Conservation (phyloP, 2,797 vertebrate species). For the Anabacerthia variegaticeps region DNA sequence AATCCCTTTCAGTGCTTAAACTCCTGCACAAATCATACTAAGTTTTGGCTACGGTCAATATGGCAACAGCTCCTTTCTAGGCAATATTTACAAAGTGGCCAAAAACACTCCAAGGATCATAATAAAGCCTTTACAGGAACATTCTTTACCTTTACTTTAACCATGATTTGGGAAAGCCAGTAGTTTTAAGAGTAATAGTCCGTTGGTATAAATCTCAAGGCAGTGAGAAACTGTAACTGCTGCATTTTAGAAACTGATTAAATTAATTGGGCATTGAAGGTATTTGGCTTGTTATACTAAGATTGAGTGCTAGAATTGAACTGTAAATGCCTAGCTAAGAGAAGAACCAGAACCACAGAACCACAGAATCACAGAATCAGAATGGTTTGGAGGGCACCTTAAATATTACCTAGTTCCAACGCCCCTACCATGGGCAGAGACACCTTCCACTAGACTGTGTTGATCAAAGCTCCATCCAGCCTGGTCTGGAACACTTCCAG, state of each 20-base stretch:
- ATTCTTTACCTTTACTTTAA: neutral
- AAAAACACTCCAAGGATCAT: neutral
- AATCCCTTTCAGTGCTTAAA: neutral
- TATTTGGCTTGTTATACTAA: neutral
- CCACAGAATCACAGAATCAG: neutral
- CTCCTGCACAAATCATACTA: neutral
- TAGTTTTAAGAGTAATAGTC: neutral
- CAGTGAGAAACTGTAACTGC: neutral
- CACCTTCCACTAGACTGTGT: neutral
- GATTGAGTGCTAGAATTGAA: neutral
- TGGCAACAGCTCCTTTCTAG: neutral
- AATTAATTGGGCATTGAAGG: neutral
- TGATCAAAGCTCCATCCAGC: neutral
- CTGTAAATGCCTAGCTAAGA: neutral
- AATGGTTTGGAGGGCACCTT: neutral
- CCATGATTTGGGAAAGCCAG: neutral
- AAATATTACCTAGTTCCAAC: neutral
- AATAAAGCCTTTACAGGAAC: neutral
- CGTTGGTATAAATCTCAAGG: neutral
- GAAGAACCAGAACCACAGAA: neutral
- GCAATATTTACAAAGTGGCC: neutral
- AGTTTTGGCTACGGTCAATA: neutral
- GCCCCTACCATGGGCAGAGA: neutral
- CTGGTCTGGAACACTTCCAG: neutral
- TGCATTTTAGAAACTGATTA: neutral